These are phyloP conservation scores for Cecropterus lyciades DNA, from an alignment of 1,140 invertebrate genomes.

Conservation along the genomic window DNA sequence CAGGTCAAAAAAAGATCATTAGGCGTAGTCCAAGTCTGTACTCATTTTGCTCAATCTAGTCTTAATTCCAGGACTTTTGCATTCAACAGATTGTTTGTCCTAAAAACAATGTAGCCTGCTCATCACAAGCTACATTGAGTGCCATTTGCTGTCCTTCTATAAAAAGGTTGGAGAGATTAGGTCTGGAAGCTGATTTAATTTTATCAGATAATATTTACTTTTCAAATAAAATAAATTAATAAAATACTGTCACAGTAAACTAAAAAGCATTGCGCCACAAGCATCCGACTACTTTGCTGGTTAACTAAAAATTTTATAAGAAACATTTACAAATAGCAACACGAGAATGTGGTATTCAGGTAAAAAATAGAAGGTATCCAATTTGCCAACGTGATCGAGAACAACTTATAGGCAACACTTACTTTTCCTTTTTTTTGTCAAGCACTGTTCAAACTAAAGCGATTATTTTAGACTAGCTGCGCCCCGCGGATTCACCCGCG, in stretches of 20 bases:
- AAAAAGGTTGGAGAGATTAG: too few species aligned
- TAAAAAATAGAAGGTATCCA: constrained; percentile 13
- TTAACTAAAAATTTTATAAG: constrained; percentile 2
- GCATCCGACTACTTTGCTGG: background rate
- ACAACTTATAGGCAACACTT: constrained; percentile 11
- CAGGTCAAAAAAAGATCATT: too few species aligned
- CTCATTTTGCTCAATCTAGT: too few species aligned
- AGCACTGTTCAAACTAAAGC: background rate
- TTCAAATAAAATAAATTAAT: background rate
- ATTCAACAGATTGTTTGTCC: too few species aligned
- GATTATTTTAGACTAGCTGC: too few species aligned
- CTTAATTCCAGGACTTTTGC: too few species aligned
- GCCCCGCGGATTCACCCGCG: too few species aligned
- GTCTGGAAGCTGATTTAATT: background rate
- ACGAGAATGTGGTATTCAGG: constrained; percentile 12
- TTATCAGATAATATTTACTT: background rate
- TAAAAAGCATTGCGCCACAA: background rate
- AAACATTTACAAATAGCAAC: background rate
- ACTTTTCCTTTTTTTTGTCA: constrained; percentile 6
- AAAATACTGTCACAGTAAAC: background rate
- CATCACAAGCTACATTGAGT: too few species aligned
- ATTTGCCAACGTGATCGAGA: constrained; percentile 20
- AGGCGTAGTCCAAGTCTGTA: too few species aligned
- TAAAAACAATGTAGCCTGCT: too few species aligned
- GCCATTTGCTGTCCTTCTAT: too few species aligned